Conservation (phyloP, 1,140 invertebrate species). For the Drosophila pseudoananassae region DNA sequence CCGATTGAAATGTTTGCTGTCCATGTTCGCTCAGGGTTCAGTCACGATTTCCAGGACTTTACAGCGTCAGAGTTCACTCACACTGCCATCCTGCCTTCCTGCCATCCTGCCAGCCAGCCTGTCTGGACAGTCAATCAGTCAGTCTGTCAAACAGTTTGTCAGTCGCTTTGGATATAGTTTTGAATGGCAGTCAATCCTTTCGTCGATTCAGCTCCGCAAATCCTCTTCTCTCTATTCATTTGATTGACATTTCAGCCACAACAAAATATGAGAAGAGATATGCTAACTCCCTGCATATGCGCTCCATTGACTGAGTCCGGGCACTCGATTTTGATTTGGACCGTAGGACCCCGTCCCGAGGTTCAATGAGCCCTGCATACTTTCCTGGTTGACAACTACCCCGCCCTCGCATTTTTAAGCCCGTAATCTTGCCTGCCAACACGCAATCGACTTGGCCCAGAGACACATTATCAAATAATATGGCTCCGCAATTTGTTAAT, state of each 20-base stretch:
- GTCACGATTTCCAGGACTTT: slow-evolving; percentile 60
- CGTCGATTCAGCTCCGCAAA: slow-evolving; percentile 25
- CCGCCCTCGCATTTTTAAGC: neutral
- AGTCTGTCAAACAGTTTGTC: slow-evolving; percentile 67
- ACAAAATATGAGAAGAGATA: slow-evolving; percentile 39
- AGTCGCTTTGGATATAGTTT: slow-evolving; percentile 64
- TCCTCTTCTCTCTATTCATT: slow-evolving; percentile 48
- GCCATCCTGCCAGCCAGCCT: slow-evolving; percentile 11
- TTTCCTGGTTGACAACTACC: neutral
- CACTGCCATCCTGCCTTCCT: slow-evolving; percentile 11
- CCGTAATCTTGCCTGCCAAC: slow-evolving; percentile 1
- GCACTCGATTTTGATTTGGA: slow-evolving; percentile 2
- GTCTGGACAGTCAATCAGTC: slow-evolving; percentile 51
- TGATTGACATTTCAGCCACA: slow-evolving; percentile 79
- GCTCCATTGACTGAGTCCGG: neutral
- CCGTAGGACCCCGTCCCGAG: neutral
- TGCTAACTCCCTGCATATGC: neutral
- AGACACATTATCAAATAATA: slow-evolving; percentile 64
- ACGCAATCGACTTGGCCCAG: slow-evolving; percentile 6
- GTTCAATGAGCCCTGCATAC: slow-evolving; percentile 32
- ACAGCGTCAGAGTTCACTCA: slow-evolving; percentile 61
- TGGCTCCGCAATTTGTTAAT: slow-evolving; percentile 65
- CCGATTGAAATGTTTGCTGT: slow-evolving; percentile 81
- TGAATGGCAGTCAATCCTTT: slow-evolving; percentile 49
- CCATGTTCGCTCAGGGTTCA: slow-evolving; percentile 58